phyloP scores from a whole-genome alignment of 1,140 invertebrate species.

The Batillaria attramentaria region DNA sequence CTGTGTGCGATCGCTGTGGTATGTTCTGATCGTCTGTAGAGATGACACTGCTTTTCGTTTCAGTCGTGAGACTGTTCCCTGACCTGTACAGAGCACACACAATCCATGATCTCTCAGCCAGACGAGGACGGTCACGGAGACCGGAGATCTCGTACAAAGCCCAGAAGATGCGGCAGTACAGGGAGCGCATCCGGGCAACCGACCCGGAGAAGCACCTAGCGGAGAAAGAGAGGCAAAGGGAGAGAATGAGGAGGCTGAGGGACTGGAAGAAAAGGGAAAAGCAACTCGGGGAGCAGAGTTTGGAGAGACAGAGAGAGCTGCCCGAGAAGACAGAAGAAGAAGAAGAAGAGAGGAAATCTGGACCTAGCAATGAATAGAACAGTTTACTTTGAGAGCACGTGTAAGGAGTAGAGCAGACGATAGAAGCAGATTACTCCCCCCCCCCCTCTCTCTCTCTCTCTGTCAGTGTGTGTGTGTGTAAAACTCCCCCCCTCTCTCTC shows the following conservation, averaged over 20 bases:
- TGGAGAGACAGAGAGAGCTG: background rate
- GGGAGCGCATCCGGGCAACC: background rate
- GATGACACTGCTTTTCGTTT: too few relatives aligned
- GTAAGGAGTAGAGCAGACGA: background rate
- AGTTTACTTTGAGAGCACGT: background rate
- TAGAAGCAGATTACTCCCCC: too few relatives aligned
- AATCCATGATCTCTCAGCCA: too few relatives aligned
- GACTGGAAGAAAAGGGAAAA: background rate
- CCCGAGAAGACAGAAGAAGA: background rate
- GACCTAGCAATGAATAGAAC: background rate
- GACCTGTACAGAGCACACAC: too few relatives aligned
- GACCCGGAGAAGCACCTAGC: background rate
- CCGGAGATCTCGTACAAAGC: background rate
- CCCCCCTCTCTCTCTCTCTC: background rate
- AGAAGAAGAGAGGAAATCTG: background rate
- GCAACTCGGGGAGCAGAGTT: background rate
- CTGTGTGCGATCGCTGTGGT: too few relatives aligned
- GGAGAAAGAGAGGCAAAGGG: background rate
- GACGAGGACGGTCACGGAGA: too few relatives aligned
- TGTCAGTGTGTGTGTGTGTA: background rate
- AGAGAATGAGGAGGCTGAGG: background rate
- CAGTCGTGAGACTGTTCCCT: too few relatives aligned
- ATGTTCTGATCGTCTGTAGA: too few relatives aligned
- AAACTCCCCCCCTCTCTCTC: background rate
- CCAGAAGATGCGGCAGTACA: conserved; percentile 4